These are phyloP conservation scores for Rhopalosiphum maidis DNA, from an alignment of 1,140 invertebrate species.

Conservation along the genomic window DNA sequence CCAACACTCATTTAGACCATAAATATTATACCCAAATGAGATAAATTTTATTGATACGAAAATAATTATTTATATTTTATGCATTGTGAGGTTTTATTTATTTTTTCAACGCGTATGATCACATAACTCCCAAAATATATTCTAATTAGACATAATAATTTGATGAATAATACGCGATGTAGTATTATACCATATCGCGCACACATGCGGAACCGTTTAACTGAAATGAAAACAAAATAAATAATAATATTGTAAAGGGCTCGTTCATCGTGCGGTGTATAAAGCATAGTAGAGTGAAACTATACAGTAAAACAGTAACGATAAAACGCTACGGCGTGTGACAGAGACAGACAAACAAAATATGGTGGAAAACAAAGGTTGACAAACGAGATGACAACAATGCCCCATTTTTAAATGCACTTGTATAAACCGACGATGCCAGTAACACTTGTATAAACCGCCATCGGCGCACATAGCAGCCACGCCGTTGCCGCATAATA, in stretches of 20 bases:
- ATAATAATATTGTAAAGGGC: neutral
- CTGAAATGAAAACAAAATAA: constrained; percentile 40
- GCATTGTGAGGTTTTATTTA: neutral
- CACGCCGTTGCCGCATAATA: neutral
- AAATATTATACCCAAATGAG: neutral
- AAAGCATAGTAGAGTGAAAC: neutral
- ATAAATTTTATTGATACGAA: neutral
- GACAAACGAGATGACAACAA: constrained; percentile 57
- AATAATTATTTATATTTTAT: neutral
- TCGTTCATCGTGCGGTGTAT: neutral
- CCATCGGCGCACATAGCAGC: neutral
- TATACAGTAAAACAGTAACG: neutral
- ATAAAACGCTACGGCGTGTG: neutral
- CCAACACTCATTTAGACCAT: neutral
- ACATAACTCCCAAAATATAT: neutral
- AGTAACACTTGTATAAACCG: constrained; percentile 48
- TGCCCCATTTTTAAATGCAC: constrained; percentile 33
- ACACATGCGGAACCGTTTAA: constrained; percentile 45
- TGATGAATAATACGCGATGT: neutral
- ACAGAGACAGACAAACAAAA: constrained; percentile 3
- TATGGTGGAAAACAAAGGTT: constrained; percentile 57
- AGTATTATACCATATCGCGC: neutral
- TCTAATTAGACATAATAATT: constrained; percentile 12
- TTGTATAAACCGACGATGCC: constrained; percentile 39
- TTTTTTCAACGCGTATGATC: neutral